These are phyloP conservation scores for Eristalinus aeneus DNA, from an alignment of 2,888 invertebrate genomes.

Conservation along the genomic window DNA sequence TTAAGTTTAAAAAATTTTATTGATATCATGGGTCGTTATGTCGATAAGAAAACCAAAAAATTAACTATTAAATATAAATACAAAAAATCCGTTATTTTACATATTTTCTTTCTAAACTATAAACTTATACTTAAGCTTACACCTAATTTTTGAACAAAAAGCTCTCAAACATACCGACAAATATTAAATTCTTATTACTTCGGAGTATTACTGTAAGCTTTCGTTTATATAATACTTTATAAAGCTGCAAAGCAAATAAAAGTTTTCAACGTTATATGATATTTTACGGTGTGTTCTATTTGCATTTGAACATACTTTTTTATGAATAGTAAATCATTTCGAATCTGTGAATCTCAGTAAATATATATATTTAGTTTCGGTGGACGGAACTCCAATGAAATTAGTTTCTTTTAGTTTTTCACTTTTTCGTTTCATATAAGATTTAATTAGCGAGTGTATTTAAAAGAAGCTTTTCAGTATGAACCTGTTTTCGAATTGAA, in stretches of 20 bases:
- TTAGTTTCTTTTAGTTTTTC: constrained; percentile 13
- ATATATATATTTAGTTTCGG: constrained; percentile 54
- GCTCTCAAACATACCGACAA: not conserved
- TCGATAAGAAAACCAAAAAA: not conserved
- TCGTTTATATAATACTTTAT: not conserved
- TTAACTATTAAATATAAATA: constrained; percentile 14
- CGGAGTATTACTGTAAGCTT: not conserved
- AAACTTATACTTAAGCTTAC: not conserved
- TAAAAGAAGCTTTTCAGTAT: not conserved
- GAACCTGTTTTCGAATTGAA: too few species aligned
- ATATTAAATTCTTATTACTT: not conserved
- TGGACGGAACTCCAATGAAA: constrained; percentile 66
- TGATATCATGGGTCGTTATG: not conserved
- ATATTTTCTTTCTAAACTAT: not conserved
- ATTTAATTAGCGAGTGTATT: not conserved
- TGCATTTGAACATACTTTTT: not conserved
- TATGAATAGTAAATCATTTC: not conserved
- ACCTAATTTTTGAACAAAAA: not conserved
- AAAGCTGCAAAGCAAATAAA: not conserved
- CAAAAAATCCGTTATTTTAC: not conserved
- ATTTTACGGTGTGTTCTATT: not conserved
- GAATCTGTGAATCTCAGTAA: not conserved
- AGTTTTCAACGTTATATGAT: not conserved
- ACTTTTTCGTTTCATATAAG: not conserved
- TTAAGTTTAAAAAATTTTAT: not conserved